These are phyloP conservation scores for Habrosyne pyritoides DNA, from an alignment of 2,888 invertebrate species.

Conservation along the genomic window DNA sequence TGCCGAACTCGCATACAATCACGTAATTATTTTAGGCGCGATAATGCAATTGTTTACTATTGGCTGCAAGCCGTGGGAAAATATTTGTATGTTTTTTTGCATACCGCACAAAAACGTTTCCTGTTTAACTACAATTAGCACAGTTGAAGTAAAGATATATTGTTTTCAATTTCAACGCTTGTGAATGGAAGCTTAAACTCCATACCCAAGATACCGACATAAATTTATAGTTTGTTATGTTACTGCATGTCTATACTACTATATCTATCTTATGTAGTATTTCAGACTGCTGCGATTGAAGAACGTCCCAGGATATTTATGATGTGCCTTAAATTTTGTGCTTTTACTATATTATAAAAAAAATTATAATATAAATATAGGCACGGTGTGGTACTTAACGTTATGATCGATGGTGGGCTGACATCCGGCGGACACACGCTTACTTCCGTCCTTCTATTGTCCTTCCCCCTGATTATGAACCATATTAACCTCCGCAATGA, in stretches of 20 bases:
- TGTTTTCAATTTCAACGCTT: background rate
- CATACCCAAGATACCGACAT: too few relatives aligned
- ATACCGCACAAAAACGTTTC: conserved; percentile 46
- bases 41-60: conserved; percentile 70
- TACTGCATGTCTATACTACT: too few relatives aligned
- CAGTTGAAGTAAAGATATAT: background rate
- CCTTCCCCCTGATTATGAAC: conserved; percentile 52
- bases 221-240: too few relatives aligned
- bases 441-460: conserved; percentile 73
- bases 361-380: background rate
- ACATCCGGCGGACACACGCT: conserved; percentile 71
- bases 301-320: too few relatives aligned
- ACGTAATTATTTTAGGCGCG: conserved; percentile 73
- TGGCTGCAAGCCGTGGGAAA: conserved; percentile 69
- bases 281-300: too few relatives aligned
- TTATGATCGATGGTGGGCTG: conserved; percentile 58
- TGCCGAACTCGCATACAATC: conserved; percentile 70
- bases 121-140: conserved; percentile 32
- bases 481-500: conserved; percentile 47
- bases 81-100: conserved; percentile 39
- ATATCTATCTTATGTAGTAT: too few relatives aligned
- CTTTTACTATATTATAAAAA: background rate
- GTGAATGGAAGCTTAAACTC: background rate
- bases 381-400: conserved; percentile 13
- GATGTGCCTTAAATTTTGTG: too few relatives aligned